phyloP scores from a whole-genome alignment of 2,113 vertebrate genomes.

The Perognathus longimembris region DNA sequence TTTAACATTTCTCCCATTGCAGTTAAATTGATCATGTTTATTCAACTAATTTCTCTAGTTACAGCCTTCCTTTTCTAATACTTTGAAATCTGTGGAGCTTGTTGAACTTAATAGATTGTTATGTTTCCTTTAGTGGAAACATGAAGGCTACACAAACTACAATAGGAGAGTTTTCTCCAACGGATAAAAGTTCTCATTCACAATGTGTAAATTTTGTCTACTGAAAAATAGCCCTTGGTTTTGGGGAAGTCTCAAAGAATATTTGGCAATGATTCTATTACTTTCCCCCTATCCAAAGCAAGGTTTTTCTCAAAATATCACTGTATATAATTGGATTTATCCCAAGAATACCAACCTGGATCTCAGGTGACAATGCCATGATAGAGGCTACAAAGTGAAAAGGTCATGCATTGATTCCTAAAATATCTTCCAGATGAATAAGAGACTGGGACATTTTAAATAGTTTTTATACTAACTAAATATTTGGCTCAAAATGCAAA shows the following conservation, averaged over 20 bases:
- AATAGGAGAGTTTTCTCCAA: background rate
- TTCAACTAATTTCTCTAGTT: background rate
- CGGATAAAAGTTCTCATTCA: background rate
- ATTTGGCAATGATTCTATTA: background rate
- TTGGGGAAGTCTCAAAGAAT: background rate
- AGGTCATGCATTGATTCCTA: background rate
- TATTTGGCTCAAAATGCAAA: background rate
- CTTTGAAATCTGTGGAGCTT: background rate
- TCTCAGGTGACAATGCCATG: background rate
- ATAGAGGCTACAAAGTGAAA: background rate
- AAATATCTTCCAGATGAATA: background rate
- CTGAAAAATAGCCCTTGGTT: background rate
- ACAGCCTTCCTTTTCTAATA: background rate
- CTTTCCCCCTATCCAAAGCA: fast-evolving
- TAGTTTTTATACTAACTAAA: background rate
- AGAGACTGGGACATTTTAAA: background rate
- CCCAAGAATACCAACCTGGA: background rate
- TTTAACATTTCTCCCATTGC: background rate
- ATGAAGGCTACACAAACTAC: background rate
- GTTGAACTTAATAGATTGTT: background rate
- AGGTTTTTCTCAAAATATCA: background rate
- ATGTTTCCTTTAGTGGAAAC: background rate
- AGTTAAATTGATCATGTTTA: background rate
- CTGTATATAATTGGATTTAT: too few relatives aligned
- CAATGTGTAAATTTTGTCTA: background rate